A percentile compares a stretch with the other conserved stretches of the same genome.
These are phyloP conservation scores for Agrilus mali DNA, from an alignment of 2,888 invertebrate species.

Conservation along the genomic window DNA sequence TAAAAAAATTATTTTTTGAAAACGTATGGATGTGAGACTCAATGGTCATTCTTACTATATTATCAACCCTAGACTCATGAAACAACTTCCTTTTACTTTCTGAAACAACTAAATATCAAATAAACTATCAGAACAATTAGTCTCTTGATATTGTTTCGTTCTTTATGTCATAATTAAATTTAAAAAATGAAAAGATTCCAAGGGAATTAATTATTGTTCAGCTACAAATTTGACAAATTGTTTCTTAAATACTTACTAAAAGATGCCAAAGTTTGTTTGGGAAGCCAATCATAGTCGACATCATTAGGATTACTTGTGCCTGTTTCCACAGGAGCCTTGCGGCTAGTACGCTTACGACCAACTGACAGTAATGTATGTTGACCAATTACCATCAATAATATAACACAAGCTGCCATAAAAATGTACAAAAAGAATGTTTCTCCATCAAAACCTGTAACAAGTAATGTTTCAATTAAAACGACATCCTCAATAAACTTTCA, in stretches of 20 bases:
- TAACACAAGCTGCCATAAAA: slow-evolving; percentile 80
- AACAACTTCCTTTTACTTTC: no score
- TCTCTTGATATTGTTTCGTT: no score
- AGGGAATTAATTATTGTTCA: neutral
- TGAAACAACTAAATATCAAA: no score
- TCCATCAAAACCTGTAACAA: slow-evolving; percentile 62
- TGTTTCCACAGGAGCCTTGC: slow-evolving; percentile 61
- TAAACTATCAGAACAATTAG: no score
- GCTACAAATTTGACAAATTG: neutral
- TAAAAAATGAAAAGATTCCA: neutral
- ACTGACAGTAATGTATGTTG: slow-evolving; percentile 80
- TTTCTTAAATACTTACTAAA: slow-evolving; percentile 53
- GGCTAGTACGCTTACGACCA: slow-evolving; percentile 55
- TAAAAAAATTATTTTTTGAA: no score
- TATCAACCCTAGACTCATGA: no score
- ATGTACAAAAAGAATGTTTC: slow-evolving; percentile 98
- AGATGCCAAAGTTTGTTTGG: slow-evolving; percentile 74
- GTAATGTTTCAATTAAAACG: neutral
- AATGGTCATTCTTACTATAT: no score
- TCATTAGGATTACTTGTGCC: slow-evolving; percentile 82
- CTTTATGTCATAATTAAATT: no score
- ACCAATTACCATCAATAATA: slow-evolving; percentile 75
- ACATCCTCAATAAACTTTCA: no score
- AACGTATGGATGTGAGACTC: no score
- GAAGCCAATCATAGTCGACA: slow-evolving; percentile 98